These are phyloP conservation scores for Coracopsis vasa DNA, from an alignment of 2,113 vertebrate species.

Conservation along the genomic window DNA sequence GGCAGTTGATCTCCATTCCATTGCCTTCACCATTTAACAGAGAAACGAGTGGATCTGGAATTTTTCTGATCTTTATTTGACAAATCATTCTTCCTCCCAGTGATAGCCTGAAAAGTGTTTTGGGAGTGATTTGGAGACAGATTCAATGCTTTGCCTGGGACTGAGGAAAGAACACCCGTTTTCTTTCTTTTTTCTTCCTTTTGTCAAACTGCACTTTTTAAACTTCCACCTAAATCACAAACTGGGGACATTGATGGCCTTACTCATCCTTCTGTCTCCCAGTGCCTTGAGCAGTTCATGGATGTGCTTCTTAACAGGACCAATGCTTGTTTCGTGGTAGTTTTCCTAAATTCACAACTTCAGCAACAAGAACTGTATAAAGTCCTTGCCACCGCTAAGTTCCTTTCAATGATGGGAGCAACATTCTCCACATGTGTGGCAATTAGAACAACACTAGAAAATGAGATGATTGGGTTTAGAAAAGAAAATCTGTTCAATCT, in stretches of 20 bases:
- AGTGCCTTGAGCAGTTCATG: background rate
- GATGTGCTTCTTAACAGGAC: background rate
- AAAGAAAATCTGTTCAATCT: background rate
- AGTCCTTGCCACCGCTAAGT: background rate
- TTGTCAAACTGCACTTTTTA: background rate
- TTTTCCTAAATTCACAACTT: constrained; percentile 1
- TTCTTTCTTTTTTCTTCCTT: background rate
- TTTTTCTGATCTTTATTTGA: background rate
- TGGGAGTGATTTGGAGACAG: background rate
- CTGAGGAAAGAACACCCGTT: background rate
- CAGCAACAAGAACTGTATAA: background rate
- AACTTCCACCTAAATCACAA: background rate
- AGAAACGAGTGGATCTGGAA: background rate
- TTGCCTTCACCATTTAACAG: background rate
- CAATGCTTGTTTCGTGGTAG: background rate
- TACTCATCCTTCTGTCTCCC: background rate
- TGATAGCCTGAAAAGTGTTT: background rate
- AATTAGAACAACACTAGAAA: constrained; percentile 15
- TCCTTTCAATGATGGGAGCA: background rate
- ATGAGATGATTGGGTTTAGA: background rate
- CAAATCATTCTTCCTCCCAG: background rate
- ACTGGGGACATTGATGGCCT: background rate
- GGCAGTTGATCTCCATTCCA: background rate
- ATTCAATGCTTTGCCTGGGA: background rate
- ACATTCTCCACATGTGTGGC: background rate